A percentile compares a stretch with the other conserved stretches of the same genome.
phyloP scores from a whole-genome alignment of 2,797 vertebrate species.

The Urocyon cinereoargenteus region DNA sequence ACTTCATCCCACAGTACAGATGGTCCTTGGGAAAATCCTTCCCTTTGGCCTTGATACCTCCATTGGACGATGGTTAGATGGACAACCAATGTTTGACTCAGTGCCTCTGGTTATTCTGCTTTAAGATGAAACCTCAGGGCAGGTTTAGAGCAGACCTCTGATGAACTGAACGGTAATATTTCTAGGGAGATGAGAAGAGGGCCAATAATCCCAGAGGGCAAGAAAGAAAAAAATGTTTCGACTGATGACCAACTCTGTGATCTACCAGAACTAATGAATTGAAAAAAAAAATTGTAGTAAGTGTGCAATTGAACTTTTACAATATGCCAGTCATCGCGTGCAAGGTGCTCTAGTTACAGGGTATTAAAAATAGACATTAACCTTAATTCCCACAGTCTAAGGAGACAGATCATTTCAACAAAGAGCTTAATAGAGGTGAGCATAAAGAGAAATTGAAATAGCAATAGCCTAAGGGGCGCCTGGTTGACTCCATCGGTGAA shows the following conservation, averaged over 20 bases:
- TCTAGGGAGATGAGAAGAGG: not conserved
- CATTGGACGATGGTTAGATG: fast-evolving
- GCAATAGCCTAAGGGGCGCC: not conserved
- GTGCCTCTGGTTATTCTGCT: not conserved
- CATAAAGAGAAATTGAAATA: not conserved
- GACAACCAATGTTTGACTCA: too few relatives aligned
- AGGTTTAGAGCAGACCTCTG: not conserved
- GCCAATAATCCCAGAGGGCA: not conserved
- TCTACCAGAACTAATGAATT: conserved; percentile 38
- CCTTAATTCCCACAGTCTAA: not conserved
- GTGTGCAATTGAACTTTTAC: not conserved
- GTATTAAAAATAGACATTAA: not conserved
- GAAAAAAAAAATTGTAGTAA: conserved; percentile 3
- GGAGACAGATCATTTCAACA: not conserved
- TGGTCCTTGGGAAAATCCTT: not conserved
- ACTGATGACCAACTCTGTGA: not conserved
- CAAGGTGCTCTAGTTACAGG: not conserved
- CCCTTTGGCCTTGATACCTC: not conserved
- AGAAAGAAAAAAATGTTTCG: not conserved
- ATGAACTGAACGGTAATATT: not conserved
- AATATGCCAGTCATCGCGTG: not conserved
- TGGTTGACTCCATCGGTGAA: not conserved
- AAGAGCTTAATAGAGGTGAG: not conserved
- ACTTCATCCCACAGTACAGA: not conserved
- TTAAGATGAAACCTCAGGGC: not conserved